These are phyloP conservation scores for Saccostrea echinata DNA, from an alignment of 1,140 invertebrate species.

Conservation along the genomic window DNA sequence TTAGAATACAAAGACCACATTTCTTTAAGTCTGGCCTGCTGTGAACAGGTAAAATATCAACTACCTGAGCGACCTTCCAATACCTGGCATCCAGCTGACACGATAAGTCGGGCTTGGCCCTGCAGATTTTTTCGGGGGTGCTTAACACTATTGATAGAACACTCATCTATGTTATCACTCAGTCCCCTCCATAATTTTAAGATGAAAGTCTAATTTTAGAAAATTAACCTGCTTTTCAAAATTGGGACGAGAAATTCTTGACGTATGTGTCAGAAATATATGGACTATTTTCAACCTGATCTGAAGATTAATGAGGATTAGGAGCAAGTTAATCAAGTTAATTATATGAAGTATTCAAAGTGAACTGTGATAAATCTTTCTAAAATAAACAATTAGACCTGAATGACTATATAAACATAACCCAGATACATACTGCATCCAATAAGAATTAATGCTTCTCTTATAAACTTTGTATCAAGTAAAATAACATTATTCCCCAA, in stretches of 20 bases:
- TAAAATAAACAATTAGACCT: background rate
- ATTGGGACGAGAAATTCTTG: too few species aligned
- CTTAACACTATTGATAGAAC: background rate
- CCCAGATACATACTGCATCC: too few species aligned
- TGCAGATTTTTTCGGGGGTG: background rate
- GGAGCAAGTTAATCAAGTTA: background rate
- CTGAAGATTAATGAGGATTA: background rate
- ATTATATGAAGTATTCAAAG: background rate
- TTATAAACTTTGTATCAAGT: too few species aligned
- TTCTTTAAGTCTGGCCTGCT: background rate
- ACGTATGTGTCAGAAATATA: too few species aligned
- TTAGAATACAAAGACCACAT: background rate
- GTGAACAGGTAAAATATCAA: constrained; percentile 6
- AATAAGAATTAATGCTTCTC: too few species aligned
- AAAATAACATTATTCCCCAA: too few species aligned
- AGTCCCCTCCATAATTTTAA: background rate
- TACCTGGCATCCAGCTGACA: background rate
- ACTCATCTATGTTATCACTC: background rate
- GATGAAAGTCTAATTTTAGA: background rate
- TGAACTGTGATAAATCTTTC: background rate
- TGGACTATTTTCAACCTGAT: background rate
- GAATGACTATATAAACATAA: background rate
- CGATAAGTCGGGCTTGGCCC: background rate
- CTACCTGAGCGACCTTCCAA: background rate
- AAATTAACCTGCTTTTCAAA: too few species aligned